Percentiles rank a stretch among this genome's conserved stretches.
Conservation (phyloP, 2,888 invertebrate species). For the Lomographa bimaculata region DNA sequence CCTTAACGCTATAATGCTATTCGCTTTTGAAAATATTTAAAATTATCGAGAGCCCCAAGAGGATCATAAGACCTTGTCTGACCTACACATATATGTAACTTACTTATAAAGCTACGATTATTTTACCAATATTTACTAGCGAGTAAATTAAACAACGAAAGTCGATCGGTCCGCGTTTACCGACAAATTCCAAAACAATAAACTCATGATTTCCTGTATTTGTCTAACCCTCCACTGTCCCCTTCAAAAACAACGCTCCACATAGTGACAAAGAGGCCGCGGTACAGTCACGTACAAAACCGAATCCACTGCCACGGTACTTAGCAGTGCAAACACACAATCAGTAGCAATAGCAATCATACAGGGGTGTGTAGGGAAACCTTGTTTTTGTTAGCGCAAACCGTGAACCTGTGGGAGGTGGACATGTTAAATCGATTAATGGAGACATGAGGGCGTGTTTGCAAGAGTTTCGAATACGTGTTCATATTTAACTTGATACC, state of each 20-base stretch:
- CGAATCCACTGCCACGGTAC: slow-evolving; percentile 60
- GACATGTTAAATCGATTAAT: slow-evolving; percentile 74
- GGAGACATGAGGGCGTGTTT: slow-evolving; percentile 35
- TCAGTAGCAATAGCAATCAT: slow-evolving; percentile 64
- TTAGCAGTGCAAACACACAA: slow-evolving; percentile 72
- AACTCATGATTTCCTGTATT: slow-evolving; percentile 31
- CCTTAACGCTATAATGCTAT: no score
- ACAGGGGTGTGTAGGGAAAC: slow-evolving; percentile 48
- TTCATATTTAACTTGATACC: no score
- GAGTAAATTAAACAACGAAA: background rate
- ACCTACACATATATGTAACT: no score
- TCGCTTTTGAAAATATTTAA: no score
- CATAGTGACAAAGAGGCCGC: slow-evolving; percentile 70
- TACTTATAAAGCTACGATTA: no score
- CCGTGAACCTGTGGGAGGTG: slow-evolving; percentile 47
- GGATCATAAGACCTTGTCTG: no score
- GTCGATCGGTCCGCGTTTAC: slow-evolving; percentile 1
- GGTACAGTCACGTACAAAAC: slow-evolving; percentile 57
- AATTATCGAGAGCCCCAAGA: no score
- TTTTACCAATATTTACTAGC: no score
- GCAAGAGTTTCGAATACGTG: background rate
- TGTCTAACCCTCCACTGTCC: slow-evolving; percentile 28
- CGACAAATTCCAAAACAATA: slow-evolving; percentile 15
- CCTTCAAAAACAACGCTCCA: slow-evolving; percentile 49
- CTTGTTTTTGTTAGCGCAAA: slow-evolving; percentile 59